These are phyloP conservation scores for Aphelenchoides fujianensis DNA, from an alignment of 1,140 invertebrate species.

Conservation along the genomic window DNA sequence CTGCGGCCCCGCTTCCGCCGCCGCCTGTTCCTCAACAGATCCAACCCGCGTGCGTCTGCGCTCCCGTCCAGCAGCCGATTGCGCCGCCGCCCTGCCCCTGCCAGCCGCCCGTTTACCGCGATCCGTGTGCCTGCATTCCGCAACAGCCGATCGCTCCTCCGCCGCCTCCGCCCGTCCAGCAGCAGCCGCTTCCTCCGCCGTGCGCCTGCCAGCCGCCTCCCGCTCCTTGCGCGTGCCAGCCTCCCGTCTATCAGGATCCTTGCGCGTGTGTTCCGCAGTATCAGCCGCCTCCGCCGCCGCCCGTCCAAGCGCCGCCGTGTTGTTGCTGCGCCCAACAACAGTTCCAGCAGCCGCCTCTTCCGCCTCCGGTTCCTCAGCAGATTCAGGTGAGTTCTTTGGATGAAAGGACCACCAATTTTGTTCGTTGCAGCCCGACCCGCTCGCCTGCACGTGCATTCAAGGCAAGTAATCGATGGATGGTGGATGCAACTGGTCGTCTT, in stretches of 20 bases:
- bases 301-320: not conserved
- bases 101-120: too few relatives aligned
- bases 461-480: too few relatives aligned
- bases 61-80: too few relatives aligned
- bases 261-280: not conserved
- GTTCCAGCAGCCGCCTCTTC: not conserved
- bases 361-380: not conserved
- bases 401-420: too few relatives aligned
- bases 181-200: not conserved
- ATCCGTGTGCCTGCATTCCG: not conserved
- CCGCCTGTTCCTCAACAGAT: not conserved
- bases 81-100: too few relatives aligned
- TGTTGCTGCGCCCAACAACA: not conserved
- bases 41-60: too few relatives aligned
- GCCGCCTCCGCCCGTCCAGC: not conserved
- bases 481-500: not conserved
- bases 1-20: not conserved
- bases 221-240: not conserved
- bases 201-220: not conserved
- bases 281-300: not conserved
- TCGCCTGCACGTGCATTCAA: not conserved
- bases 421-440: too few relatives aligned
- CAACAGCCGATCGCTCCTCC: not conserved
- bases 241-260: too few relatives aligned
- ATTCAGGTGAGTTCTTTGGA: constrained; percentile 2